phyloP scores from a whole-genome alignment of 2,888 invertebrate species.

The Eilema depressum region DNA sequence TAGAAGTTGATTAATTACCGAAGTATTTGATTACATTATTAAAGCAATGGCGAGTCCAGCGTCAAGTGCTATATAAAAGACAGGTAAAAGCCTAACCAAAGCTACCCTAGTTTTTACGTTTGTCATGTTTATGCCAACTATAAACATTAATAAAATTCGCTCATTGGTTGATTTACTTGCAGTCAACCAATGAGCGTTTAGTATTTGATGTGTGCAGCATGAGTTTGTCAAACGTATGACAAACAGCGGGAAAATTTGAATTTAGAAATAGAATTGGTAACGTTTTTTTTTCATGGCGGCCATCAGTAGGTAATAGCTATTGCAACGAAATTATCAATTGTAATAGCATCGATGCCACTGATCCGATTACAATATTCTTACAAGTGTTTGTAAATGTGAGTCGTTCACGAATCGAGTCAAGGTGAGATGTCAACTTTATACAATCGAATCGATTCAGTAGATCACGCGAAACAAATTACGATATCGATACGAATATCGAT shows the following conservation, averaged over 20 bases:
- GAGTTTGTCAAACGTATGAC: no score
- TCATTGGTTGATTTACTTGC: not conserved
- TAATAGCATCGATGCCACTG: not conserved
- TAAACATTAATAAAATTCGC: no score
- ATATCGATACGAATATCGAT: constrained; percentile 43
- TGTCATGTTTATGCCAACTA: no score
- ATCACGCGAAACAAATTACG: constrained; percentile 57
- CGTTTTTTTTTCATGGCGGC: not conserved
- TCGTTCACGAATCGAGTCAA: constrained; percentile 47
- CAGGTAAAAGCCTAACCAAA: no score
- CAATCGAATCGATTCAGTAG: constrained; percentile 52
- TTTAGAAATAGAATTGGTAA: not conserved
- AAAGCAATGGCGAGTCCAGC: no score
- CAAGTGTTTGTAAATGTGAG: constrained; percentile 19
- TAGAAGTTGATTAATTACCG: no score
- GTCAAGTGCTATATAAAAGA: no score
- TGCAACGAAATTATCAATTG: constrained; percentile 1
- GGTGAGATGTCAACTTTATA: constrained; percentile 55
- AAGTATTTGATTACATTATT: no score
- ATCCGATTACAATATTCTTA: not conserved
- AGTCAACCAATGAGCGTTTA: no score
- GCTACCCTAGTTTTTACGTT: no score
- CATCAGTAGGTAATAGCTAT: not conserved
- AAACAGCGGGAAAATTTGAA: not conserved
- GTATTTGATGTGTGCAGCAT: no score